Percentiles rank a stretch among this genome's conserved stretches.
Evolutionary conservation across 2,888 invertebrate species (phyloP).

Genomic region (Mechanitis messenoides): DNA sequence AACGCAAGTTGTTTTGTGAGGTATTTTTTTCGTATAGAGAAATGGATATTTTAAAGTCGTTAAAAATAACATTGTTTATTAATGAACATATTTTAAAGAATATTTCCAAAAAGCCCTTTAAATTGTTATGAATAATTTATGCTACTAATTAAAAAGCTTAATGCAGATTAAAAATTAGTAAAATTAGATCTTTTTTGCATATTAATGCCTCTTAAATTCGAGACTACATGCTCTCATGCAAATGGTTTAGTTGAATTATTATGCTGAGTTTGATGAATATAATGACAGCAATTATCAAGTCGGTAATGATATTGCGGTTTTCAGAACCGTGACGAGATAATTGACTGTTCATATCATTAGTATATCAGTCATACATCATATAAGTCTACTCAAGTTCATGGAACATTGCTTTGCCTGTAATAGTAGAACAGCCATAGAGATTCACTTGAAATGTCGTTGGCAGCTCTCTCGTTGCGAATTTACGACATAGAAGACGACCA

Average conservation of each 20-base stretch:
- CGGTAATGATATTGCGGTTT: constrained; percentile 43
- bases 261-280: constrained; percentile 45
- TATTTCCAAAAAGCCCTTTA: no score
- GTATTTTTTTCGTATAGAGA: neutral
- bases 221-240: neutral
- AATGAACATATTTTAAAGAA: no score
- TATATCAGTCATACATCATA: constrained; percentile 44
- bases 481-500: constrained; percentile 69
- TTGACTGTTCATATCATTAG: constrained; percentile 71
- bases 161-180: no score
- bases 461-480: constrained; percentile 66
- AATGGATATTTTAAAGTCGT: no score
- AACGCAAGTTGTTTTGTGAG: constrained; percentile 4
- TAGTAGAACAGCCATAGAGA: constrained; percentile 58
- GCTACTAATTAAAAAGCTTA: no score
- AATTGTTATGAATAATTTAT: no score
- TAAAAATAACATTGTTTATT: no score
- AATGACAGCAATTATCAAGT: constrained; percentile 65
- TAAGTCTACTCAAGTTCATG: constrained; percentile 42
- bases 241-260: neutral
- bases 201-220: no score
- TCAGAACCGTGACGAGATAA: constrained; percentile 53
- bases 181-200: no score
- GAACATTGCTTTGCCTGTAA: constrained; percentile 50
- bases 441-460: constrained; percentile 72